A percentile compares a stretch with the other conserved stretches of the same genome.
Conservation (phyloP, 1,140 invertebrate genomes). For the Pachypeltis micranthus region DNA sequence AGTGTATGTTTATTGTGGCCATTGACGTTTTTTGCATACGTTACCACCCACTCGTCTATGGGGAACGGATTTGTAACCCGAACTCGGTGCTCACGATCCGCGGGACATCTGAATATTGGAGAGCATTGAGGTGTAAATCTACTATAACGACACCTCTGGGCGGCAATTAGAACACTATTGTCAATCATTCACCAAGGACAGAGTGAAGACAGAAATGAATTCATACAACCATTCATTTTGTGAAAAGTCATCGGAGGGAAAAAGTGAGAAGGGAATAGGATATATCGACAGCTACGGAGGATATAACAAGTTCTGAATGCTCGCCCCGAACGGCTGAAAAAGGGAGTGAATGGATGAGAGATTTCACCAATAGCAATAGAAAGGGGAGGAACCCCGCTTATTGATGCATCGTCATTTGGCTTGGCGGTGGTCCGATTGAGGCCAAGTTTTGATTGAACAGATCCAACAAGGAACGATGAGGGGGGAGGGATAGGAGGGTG, state of each 20-base stretch:
- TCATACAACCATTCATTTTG: no score
- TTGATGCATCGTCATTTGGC: constrained; percentile 8
- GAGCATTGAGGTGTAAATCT: no score
- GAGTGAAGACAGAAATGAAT: no score
- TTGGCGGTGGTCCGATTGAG: neutral
- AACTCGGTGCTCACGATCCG: no score
- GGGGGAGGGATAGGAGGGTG: neutral
- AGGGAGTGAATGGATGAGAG: neutral
- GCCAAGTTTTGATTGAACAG: constrained; percentile 9
- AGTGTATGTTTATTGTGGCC: no score
- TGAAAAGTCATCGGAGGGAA: neutral
- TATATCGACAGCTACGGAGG: neutral
- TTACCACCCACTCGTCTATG: no score
- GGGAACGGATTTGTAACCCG: no score
- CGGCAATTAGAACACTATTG: no score
- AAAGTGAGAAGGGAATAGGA: neutral
- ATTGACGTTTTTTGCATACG: no score
- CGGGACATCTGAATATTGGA: no score
- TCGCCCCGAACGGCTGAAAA: neutral
- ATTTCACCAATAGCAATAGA: neutral
- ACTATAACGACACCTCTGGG: no score
- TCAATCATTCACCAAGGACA: no score
- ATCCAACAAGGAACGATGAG: neutral
- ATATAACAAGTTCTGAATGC: neutral
- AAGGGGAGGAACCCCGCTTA: neutral